phyloP scores from a whole-genome alignment of 2,888 invertebrate species.

The Rhagium mordax region DNA sequence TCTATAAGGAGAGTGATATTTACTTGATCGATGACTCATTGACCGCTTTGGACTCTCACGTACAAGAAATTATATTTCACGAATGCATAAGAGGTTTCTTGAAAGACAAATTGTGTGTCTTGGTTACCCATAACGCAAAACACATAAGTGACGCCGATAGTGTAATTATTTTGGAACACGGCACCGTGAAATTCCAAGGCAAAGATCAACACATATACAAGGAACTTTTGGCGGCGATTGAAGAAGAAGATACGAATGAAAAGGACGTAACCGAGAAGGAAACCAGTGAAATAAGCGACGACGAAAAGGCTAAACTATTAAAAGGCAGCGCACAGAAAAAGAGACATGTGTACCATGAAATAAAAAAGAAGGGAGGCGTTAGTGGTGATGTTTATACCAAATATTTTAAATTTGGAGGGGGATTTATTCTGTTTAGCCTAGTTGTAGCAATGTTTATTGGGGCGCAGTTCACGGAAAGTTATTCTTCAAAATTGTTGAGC shows the following conservation, averaged over 20 bases:
- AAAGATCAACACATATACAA: conserved; percentile 45
- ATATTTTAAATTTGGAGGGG: conserved; percentile 61
- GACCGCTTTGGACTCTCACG: conserved; percentile 84
- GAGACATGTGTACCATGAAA: conserved; percentile 58
- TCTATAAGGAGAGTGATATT: conserved; percentile 84
- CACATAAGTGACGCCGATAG: conserved; percentile 64
- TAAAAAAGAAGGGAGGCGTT: conserved; percentile 59
- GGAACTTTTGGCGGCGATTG: conserved; percentile 49
- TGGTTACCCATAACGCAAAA: conserved; percentile 66
- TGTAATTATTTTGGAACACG: conserved; percentile 68
- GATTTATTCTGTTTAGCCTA: conserved; percentile 52
- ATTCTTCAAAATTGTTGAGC: conserved; percentile 57
- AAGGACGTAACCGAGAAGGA: conserved; percentile 24
- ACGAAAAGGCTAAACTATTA: conserved; percentile 75
- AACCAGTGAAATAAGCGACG: conserved; percentile 24
- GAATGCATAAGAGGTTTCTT: conserved; percentile 69
- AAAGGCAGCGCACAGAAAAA: conserved; percentile 38
- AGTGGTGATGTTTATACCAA: conserved; percentile 56
- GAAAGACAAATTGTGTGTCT: conserved; percentile 67
- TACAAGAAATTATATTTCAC: conserved; percentile 81
- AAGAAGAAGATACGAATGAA: conserved; percentile 34
- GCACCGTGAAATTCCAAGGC: conserved; percentile 48
- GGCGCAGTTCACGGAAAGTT: conserved; percentile 54
- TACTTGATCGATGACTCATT: conserved; percentile 87
- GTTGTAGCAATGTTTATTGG: conserved; percentile 54